phyloP scores from a whole-genome alignment of 92 coral and sea anemone genomes.

The Phenganax marumi region DNA sequence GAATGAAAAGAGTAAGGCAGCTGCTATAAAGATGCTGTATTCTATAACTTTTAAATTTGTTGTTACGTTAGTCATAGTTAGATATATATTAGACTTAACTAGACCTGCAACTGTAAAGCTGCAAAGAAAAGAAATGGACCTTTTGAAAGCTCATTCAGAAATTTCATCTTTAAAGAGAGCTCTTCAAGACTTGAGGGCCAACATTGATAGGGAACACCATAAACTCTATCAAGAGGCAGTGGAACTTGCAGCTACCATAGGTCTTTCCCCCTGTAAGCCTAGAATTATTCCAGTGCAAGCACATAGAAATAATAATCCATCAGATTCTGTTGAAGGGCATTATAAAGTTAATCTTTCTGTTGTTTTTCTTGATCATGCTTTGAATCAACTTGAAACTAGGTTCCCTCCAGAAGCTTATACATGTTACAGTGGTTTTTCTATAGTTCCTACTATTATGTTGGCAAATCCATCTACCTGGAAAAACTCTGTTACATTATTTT shows the following conservation, averaged over 20 bases:
- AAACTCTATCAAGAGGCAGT: constrained; percentile 24
- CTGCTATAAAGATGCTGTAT: constrained; percentile 55
- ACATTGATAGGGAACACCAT: constrained; percentile 63
- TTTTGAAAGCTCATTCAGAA: constrained; percentile 64
- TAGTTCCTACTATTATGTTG: too few species aligned
- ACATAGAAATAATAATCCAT: constrained; percentile 17
- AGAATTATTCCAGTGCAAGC: background rate
- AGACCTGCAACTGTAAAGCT: constrained; percentile 63
- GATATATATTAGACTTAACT: constrained; percentile 58
- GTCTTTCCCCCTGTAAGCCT: constrained; percentile 14
- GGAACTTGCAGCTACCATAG: background rate
- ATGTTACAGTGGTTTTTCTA: constrained; percentile 45
- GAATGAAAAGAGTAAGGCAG: too few species aligned
- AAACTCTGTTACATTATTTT: too few species aligned
- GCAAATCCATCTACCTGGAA: too few species aligned
- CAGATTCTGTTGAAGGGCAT: background rate
- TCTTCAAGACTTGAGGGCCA: constrained; percentile 55
- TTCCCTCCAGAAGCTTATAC: constrained; percentile 50
- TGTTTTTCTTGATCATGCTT: constrained; percentile 29
- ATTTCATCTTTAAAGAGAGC: constrained; percentile 49
- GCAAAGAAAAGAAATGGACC: constrained; percentile 65
- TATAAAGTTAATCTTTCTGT: too few species aligned
- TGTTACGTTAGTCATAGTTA: constrained; percentile 59
- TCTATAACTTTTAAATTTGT: constrained; percentile 57
- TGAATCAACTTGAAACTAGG: constrained; percentile 31